Conservation (phyloP, 37 sponge, comb jelly and placozoan species). For the Halisarca cf. caerulea region DNA sequence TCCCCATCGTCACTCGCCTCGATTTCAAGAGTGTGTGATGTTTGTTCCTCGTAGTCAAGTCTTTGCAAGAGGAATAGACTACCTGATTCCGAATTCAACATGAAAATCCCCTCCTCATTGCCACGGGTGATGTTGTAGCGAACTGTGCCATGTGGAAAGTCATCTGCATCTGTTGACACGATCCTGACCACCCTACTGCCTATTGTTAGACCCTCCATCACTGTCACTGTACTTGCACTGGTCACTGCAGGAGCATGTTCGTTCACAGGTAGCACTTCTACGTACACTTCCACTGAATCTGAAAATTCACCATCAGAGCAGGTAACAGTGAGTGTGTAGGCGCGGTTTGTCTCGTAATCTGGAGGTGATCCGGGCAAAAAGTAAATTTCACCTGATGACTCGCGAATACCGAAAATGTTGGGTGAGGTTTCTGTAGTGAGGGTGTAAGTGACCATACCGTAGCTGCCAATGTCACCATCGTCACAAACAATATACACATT, state of each 20-base stretch:
- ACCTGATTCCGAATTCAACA: conserved; percentile 51
- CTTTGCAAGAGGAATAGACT: conserved; percentile 39
- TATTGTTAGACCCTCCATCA: conserved; percentile 38
- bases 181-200: conserved; percentile 37
- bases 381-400: conserved; percentile 28
- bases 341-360: conserved; percentile 38
- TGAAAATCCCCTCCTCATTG: conserved; percentile 42
- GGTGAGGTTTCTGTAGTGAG: neutral
- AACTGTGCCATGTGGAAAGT: conserved; percentile 46
- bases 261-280: conserved; percentile 58
- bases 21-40: conserved; percentile 41
- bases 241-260: conserved; percentile 60
- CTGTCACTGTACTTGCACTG: neutral
- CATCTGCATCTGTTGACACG: conserved; percentile 52
- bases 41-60: conserved; percentile 57
- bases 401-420: conserved; percentile 25
- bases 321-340: conserved; percentile 34
- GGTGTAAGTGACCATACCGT: neutral
- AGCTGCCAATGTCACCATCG: neutral
- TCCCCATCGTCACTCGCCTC: conserved; percentile 64
- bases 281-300: conserved; percentile 29
- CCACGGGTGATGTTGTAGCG: conserved; percentile 50
- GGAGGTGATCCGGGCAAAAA: neutral
- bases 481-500: neutral
- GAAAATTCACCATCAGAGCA: conserved; percentile 65